phyloP scores from a whole-genome alignment of 2,888 invertebrate genomes.

The Malthinus flaveolus region DNA sequence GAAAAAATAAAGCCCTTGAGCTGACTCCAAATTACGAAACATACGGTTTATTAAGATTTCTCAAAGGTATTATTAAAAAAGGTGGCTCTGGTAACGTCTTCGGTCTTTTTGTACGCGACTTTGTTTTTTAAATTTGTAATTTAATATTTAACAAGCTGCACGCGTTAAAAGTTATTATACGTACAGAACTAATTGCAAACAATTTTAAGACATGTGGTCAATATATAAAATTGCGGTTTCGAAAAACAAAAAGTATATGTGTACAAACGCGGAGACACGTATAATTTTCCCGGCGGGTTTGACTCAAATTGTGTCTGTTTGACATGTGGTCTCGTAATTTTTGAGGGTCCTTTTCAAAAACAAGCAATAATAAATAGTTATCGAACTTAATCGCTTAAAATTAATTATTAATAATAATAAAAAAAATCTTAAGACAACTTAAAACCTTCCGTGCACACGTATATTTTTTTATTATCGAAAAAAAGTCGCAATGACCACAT shows the following conservation, averaged over 20 bases:
- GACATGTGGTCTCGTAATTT: constrained; percentile 24
- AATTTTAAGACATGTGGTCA: constrained; percentile 28
- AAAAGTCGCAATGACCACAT: constrained; percentile 32
- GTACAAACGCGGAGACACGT: constrained; percentile 15
- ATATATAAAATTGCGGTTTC: constrained; percentile 26
- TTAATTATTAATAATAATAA: neutral
- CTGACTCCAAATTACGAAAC: no score
- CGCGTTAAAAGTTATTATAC: constrained; percentile 9
- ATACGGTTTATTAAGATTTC: no score
- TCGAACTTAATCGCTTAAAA: no score
- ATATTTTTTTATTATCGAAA: constrained; percentile 23
- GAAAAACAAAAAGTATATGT: constrained; percentile 15
- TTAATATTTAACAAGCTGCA: constrained; percentile 12
- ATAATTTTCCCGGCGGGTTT: constrained; percentile 19
- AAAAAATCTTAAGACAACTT: constrained; percentile 28
- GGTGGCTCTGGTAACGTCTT: no score
- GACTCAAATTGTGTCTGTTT: constrained; percentile 24
- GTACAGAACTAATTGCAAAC: constrained; percentile 13
- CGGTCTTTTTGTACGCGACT: neutral
- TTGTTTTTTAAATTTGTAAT: neutral
- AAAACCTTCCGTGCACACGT: constrained; percentile 19
- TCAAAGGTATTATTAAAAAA: no score
- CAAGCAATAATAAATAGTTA: no score
- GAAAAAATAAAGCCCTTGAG: no score
- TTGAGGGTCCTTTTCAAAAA: neutral